These are phyloP conservation scores for Elymnias hypermnestra DNA, from an alignment of 1,140 invertebrate genomes.

Conservation along the genomic window DNA sequence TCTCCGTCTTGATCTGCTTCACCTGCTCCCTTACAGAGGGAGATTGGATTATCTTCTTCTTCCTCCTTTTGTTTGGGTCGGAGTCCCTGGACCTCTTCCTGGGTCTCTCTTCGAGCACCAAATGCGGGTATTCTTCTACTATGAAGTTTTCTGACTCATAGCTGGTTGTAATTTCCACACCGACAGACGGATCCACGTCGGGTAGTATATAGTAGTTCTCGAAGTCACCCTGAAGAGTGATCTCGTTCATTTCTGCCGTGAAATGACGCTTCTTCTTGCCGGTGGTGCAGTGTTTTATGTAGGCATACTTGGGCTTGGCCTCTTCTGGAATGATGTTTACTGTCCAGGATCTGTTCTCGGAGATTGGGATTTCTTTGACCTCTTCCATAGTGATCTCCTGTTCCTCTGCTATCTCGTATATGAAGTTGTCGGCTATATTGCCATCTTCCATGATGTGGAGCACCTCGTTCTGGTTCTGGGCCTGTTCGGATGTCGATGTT, in stretches of 20 bases:
- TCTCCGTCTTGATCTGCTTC: slow-evolving; percentile 39
- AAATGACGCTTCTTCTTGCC: slow-evolving; percentile 64
- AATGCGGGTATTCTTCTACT: slow-evolving; percentile 53
- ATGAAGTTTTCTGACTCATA: slow-evolving; percentile 61
- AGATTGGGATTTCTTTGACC: slow-evolving; percentile 52
- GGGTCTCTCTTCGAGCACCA: slow-evolving; percentile 51
- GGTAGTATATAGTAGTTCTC: slow-evolving; percentile 66
- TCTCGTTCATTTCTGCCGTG: slow-evolving; percentile 61
- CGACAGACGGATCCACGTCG: slow-evolving; percentile 55
- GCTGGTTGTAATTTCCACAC: slow-evolving; percentile 57
- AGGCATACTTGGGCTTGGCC: slow-evolving; percentile 55
- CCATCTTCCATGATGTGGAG: slow-evolving; percentile 55
- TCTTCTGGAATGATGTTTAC: slow-evolving; percentile 61
- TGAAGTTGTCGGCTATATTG: slow-evolving; percentile 55
- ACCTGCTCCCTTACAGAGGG: slow-evolving; percentile 35
- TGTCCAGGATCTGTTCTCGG: slow-evolving; percentile 47
- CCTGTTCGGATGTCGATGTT: slow-evolving; percentile 24
- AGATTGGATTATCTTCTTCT: slow-evolving; percentile 33
- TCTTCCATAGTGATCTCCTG: slow-evolving; percentile 67
- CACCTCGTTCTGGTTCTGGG: slow-evolving; percentile 33
- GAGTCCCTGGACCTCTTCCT: slow-evolving; percentile 39
- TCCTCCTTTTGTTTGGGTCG: slow-evolving; percentile 34
- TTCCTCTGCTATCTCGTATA: slow-evolving; percentile 66
- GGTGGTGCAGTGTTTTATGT: slow-evolving; percentile 56
- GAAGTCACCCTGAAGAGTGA: slow-evolving; percentile 53